These are phyloP conservation scores for Eurytoma californica DNA, from an alignment of 2,888 invertebrate species.

Conservation along the genomic window DNA sequence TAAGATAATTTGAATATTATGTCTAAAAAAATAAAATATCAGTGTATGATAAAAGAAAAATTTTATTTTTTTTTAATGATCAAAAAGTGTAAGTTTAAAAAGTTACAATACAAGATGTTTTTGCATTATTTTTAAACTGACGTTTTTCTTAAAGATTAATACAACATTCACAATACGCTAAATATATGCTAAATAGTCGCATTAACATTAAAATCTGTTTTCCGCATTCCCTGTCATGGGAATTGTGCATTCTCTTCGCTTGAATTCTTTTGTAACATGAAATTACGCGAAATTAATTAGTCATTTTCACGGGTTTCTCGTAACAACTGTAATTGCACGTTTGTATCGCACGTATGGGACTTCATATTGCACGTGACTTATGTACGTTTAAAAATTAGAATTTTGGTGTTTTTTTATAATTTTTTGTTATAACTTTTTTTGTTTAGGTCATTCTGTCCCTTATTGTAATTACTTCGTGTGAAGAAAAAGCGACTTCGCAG, in stretches of 20 bases:
- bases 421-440: not conserved
- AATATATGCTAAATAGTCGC: no score
- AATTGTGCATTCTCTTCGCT: constrained; percentile 21
- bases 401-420: not conserved
- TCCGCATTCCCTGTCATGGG: constrained; percentile 15
- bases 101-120: no score
- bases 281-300: constrained; percentile 35
- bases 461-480: constrained; percentile 1
- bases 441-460: constrained; percentile 22
- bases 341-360: not conserved
- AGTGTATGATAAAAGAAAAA: no score
- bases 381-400: not conserved
- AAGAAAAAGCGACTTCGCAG: constrained; percentile 21
- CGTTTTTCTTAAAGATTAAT: no score
- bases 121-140: no score
- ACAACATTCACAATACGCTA: no score
- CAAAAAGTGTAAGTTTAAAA: no score
- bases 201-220: constrained; percentile 15
- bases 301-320: constrained; percentile 6
- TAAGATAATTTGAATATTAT: no score
- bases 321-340: constrained; percentile 25
- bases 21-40: no score
- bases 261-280: constrained; percentile 11
- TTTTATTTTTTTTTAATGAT: no score
- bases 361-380: not conserved